Percentiles rank a stretch among this genome's conserved stretches.
phyloP scores from a whole-genome alignment of 2,888 invertebrate species.

The Cerastis rubricosa region DNA sequence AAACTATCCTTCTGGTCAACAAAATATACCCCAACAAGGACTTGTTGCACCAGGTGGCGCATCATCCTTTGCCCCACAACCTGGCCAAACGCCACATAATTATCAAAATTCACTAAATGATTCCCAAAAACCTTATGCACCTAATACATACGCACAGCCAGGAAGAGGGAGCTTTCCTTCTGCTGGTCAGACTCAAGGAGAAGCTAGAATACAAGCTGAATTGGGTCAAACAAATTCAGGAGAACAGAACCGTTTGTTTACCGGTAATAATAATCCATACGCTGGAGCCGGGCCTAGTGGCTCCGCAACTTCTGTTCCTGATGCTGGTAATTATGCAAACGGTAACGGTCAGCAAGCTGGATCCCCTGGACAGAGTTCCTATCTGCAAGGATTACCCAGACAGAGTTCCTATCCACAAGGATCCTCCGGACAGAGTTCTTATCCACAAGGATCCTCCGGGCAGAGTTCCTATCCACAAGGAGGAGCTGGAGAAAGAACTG shows the following conservation, averaged over 20 bases:
- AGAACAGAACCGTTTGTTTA: slow-evolving; percentile 9
- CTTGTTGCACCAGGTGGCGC: background rate
- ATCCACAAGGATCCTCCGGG: background rate
- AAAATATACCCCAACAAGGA: slow-evolving; percentile 35
- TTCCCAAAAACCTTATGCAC: slow-evolving; percentile 16
- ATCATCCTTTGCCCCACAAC: slow-evolving; percentile 11
- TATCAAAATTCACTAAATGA: slow-evolving; percentile 26
- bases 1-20: slow-evolving; percentile 31
- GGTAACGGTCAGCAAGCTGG: slow-evolving; percentile 9
- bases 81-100: slow-evolving; percentile 28
- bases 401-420: background rate
- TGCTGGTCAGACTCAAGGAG: slow-evolving; percentile 5
- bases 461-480: slow-evolving; percentile 21
- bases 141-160: slow-evolving; percentile 27
- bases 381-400: background rate
- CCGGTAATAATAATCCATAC: slow-evolving; percentile 10
- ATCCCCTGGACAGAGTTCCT: slow-evolving; percentile 28
- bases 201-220: background rate
- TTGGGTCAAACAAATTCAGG: background rate
- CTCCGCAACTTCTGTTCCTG: background rate
- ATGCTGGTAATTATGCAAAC: background rate
- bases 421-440: background rate
- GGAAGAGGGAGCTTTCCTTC: background rate
- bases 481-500: slow-evolving; percentile 64
- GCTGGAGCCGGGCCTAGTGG: slow-evolving; percentile 10